phyloP scores from a whole-genome alignment of 2,797 vertebrate species.

The Leptoclinus maculatus region DNA sequence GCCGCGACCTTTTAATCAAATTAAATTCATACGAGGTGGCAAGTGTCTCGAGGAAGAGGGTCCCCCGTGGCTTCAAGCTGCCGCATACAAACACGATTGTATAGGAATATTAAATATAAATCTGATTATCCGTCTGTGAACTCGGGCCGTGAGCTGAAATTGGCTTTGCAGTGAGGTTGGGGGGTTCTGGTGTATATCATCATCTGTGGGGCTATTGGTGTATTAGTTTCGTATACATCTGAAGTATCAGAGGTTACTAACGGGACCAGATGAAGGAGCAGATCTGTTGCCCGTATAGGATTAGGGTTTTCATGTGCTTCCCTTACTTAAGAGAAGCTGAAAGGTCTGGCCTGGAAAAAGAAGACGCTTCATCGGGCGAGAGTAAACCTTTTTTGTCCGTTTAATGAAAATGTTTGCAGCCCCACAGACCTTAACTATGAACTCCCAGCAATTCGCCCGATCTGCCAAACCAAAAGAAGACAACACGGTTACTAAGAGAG shows the following conservation, averaged over 20 bases:
- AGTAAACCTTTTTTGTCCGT: not conserved
- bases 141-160: not conserved
- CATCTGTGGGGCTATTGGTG: not conserved
- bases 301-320: not conserved
- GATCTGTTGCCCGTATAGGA: not conserved
- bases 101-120: not conserved
- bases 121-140: conserved; percentile 1
- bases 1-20: conserved; percentile 57
- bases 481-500: conserved; percentile 83
- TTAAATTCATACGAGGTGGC: conserved; percentile 43
- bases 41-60: conserved; percentile 33
- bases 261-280: not conserved
- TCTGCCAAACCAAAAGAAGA: conserved; percentile 95
- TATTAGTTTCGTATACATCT: not conserved
- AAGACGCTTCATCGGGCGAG: not conserved
- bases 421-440: conserved; percentile 82
- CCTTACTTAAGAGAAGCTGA: not conserved
- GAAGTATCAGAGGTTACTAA: not conserved
- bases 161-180: not conserved
- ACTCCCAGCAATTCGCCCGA: conserved; percentile 93
- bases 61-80: conserved; percentile 34
- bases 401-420: not conserved
- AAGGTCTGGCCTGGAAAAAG: not conserved
- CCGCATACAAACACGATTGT: conserved; percentile 3
- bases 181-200: not conserved